Base-by-base conservation (phyloP, 2,113 vertebrate genomes). In the Cyprinodon tularosa region DNA sequence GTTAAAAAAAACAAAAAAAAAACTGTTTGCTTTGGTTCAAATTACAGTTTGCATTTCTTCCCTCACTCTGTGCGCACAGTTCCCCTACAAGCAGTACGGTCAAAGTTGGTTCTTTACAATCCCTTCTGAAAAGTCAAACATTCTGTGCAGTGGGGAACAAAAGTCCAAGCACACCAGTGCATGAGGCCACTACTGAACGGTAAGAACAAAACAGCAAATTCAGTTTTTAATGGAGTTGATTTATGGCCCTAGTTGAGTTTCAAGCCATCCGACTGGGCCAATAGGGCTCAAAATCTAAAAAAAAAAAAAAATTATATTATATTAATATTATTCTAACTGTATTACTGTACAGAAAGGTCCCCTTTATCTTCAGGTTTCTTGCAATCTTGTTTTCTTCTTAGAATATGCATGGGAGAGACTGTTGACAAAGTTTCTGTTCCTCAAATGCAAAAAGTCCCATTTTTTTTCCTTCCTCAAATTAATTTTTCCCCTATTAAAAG, bases 151-250 rank as follows among this genome's bases (percentile, higher is more conserved):
- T 91, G 80, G 78, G 47, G 36, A 14, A 82, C 1, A 65, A 12
- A 22, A 72, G 70, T 4, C 17, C 44, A 1, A 82, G 7, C 62
- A 78, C 40, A 12, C 85, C 90, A 2, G 69, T 91, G 53, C 80
- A 92, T 11, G 72, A 80, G 53, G 85, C 89, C 4, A 89, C 86
- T 17, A 68, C 64, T 12, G 80, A 88, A 37, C 77, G 82, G 93
- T 94, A 47, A 91, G 85, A 8, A 47, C 59, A 71, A 68, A 8
- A 71, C 20, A 14, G 42, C 0, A 29, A 29, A 29, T 29, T 29
- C 29, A 29, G 29, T 29, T 29, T 29, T 29, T 29, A 29, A 29
- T 29, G 29, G 29, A 29, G 61, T 17, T 39, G 36, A 37, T 20
- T 37, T 15, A 50, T 40, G 39, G 12, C 10, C 29, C 38, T 1